phyloP scores from a whole-genome alignment of 2,797 vertebrate genomes.

The Ceyx erithaca region DNA sequence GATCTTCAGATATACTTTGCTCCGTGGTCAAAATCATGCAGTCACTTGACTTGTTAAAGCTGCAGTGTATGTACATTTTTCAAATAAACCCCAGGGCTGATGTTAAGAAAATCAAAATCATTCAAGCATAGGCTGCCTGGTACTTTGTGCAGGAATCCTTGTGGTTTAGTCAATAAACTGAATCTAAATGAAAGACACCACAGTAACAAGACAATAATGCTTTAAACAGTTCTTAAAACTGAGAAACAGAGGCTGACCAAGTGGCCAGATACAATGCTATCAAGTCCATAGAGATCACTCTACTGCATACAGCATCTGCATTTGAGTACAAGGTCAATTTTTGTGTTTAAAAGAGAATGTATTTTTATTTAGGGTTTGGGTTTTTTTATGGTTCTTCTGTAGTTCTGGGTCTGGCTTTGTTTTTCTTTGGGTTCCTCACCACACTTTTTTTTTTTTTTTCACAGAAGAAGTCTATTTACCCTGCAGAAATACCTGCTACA shows the following conservation, averaged over 20 bases:
- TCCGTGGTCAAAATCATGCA: slow-evolving; percentile 76
- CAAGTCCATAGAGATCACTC: slow-evolving; percentile 32
- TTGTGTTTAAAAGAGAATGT: slow-evolving; percentile 15
- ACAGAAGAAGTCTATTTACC: neutral
- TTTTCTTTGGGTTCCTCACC: no score
- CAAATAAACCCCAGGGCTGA: slow-evolving; percentile 81
- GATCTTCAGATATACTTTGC: slow-evolving; percentile 80
- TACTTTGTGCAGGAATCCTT: slow-evolving; percentile 82
- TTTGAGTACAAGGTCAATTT: slow-evolving; percentile 40
- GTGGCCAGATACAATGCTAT: slow-evolving; percentile 57
- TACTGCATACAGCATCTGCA: slow-evolving; percentile 1
- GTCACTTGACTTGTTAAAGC: slow-evolving; percentile 80
- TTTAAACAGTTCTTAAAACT: slow-evolving; percentile 74
- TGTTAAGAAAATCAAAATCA: slow-evolving; percentile 82
- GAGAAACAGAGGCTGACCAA: slow-evolving; percentile 22
- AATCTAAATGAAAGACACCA: slow-evolving; percentile 80
- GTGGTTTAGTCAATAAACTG: slow-evolving; percentile 82
- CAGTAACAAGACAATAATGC: slow-evolving; percentile 78
- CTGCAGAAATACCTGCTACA: neutral
- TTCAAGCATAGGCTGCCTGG: slow-evolving; percentile 75
- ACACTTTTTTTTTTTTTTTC: neutral
- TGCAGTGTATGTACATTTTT: slow-evolving; percentile 78
- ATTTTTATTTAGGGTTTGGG: neutral
- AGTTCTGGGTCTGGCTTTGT: neutral
- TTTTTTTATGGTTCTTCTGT: neutral